phyloP scores from a whole-genome alignment of 2,113 vertebrate species.

The Guaruba guarouba region DNA sequence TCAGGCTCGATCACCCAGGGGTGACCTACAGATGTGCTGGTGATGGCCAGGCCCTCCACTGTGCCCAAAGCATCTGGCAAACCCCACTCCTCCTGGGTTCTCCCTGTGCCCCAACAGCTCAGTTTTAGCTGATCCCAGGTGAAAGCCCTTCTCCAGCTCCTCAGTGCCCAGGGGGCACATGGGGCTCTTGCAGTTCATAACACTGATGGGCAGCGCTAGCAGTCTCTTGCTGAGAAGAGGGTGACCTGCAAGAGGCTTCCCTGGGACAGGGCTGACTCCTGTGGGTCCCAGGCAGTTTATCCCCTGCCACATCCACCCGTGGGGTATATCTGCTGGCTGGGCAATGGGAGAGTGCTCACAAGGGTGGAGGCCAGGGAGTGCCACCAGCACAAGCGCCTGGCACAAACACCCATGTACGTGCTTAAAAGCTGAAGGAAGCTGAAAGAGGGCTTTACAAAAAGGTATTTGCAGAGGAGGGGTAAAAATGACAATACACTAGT shows the following conservation, averaged over 20 bases:
- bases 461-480: not conserved
- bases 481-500: not conserved
- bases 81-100: not conserved
- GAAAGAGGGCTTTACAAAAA: slow-evolving; percentile 1
- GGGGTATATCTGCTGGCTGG: not conserved
- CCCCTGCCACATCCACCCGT: not conserved
- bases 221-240: not conserved
- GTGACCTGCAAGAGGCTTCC: not conserved
- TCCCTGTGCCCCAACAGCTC: not conserved
- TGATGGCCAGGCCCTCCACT: rapidly evolving
- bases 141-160: not conserved
- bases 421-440: slow-evolving; percentile 47
- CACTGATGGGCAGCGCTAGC: not conserved
- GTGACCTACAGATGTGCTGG: not conserved
- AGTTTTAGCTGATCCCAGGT: not conserved
- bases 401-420: not conserved
- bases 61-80: rapidly evolving
- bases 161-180: rapidly evolving
- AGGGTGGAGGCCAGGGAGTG: not conserved
- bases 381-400: not conserved
- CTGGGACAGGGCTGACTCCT: not conserved
- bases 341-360: not conserved
- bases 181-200: not conserved
- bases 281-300: not conserved
- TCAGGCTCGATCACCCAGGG: rapidly evolving